Conservation (phyloP, 2,888 invertebrate species). For the Nezara viridula region DNA sequence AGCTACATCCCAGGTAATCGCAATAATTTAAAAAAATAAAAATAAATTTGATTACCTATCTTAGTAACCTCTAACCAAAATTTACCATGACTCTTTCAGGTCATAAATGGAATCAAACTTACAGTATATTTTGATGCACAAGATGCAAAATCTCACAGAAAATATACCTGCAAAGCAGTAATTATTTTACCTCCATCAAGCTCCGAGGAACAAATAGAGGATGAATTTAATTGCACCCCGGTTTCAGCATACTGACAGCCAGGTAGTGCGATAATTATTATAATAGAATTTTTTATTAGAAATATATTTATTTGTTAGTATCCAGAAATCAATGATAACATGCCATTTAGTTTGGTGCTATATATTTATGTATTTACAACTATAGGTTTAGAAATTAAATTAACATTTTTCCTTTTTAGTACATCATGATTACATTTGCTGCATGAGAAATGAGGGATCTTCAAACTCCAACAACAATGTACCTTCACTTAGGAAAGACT, state of each 20-base stretch:
- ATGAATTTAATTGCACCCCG: not conserved
- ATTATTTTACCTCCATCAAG: not conserved
- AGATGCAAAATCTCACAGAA: not conserved
- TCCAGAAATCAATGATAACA: no score
- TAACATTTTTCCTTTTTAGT: no score
- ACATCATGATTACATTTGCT: no score
- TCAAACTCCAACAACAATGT: no score
- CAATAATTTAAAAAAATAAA: no score
- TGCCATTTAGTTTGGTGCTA: no score
- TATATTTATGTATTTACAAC: no score
- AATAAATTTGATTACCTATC: no score
- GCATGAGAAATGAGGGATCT: no score
- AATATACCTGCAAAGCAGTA: not conserved
- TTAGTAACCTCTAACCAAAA: not conserved
- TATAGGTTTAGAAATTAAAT: no score
- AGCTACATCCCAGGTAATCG: conserved; percentile 21
- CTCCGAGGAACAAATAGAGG: not conserved
- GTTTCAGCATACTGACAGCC: not conserved
- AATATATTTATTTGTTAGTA: no score
- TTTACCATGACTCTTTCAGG: not conserved
- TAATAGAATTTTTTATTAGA: not conserved
- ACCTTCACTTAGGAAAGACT: no score
- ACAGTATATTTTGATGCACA: not conserved
- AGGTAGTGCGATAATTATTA: not conserved
- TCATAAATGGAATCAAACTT: not conserved